Evolutionary conservation across 1,140 invertebrate genomes (phyloP), one percentile per base, ranked within the genome.

Genomic region (Idris sp.): DNA sequence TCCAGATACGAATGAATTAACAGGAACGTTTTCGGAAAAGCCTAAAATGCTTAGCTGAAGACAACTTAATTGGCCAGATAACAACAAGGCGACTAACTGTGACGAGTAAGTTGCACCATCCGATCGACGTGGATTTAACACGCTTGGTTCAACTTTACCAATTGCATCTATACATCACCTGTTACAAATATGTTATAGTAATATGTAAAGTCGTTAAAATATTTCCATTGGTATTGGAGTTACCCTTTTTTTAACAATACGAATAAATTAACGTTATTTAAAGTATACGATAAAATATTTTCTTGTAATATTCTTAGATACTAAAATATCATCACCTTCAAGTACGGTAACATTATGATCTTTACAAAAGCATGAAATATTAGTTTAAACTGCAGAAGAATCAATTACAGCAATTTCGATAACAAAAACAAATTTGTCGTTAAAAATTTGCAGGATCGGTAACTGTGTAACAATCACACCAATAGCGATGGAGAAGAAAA

Each of bases 121-220:
- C 41, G 59, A 77, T 74, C 76, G 76, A 77, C 59, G 76, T 61
- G 68, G 81, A 81, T 78, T 84, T 83, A 81, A 74, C 79, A 81
- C 80, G 82, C 68, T 59, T 48, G 71, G 74, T 81, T 82, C 78
- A 62, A 79, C 78, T 79, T 76, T 79, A 81, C 77, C 80, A 79
- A 82, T 83, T 80, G 71, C 73, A 22, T 56, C 49, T 65, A 81
- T 83, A 74, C 67, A 77, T 83, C 82, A 82, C 77, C 78, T 74
- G 74, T 5, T 1, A 14, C 31, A 43, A 35, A 6, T 53, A 35
- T 35, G 7, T 49, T 40, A 40, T 38, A n/a, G 4, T 6, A 33
- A 7, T 11, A 58, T 22, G 2, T 22, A 4, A 2, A 6, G 19
- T 6, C 19, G 6, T 22, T 22, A 22, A 22, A 22, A 22, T 6